Percentiles rank a stretch among this genome's conserved stretches.
Conservation (phyloP, 2,797 vertebrate species). For the Tenualosa ilisha region DNA sequence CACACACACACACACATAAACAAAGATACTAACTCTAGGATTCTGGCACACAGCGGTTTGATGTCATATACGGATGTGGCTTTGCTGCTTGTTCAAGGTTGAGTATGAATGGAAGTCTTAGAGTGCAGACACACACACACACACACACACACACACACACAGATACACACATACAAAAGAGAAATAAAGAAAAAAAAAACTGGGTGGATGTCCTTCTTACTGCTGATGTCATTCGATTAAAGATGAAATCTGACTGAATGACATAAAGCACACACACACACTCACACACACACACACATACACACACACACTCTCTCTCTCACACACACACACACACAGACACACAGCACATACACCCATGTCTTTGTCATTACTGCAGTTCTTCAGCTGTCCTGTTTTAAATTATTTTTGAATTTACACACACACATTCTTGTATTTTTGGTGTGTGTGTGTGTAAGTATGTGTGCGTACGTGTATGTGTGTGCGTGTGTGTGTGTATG, state of each 20-base stretch:
- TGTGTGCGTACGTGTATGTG: not conserved
- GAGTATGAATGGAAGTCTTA: not conserved
- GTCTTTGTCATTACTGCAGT: not conserved
- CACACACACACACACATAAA: conserved; percentile 18
- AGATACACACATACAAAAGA: too few relatives aligned
- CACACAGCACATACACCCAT: not conserved
- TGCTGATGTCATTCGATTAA: not conserved
- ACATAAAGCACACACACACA: not conserved
- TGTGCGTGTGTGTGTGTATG: too few relatives aligned
- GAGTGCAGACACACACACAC: not conserved
- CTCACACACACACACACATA: not conserved
- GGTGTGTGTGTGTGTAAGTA: not conserved
- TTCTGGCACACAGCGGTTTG: not conserved
- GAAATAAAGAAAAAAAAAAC: not conserved
- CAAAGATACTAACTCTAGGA: conserved; percentile 5
- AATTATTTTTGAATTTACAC: not conserved
- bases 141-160: too few relatives aligned
- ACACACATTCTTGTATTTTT: too few relatives aligned
- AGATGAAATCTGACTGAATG: not conserved
- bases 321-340: not conserved
- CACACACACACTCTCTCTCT: not conserved
- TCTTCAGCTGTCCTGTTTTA: too few relatives aligned
- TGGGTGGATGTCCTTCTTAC: not conserved
- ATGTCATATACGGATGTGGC: not conserved
- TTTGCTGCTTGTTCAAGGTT: not conserved